Evolutionary conservation across 2,113 vertebrate species (phyloP).

Genomic region (Gobio gobio): DNA sequence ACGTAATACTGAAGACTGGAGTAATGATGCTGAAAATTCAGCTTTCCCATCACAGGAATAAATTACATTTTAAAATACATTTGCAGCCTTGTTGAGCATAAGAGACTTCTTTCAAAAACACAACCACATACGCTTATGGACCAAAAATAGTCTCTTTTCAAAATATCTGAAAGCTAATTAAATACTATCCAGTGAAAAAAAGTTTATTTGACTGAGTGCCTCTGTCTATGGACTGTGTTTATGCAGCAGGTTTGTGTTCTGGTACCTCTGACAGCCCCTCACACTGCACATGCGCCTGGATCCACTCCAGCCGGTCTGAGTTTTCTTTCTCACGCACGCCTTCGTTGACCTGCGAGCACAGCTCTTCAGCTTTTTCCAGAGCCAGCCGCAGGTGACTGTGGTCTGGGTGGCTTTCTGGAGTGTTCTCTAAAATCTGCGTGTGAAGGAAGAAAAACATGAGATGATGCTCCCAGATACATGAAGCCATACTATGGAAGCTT

Average conservation of each 20-base stretch:
- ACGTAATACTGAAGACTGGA: background rate
- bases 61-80: too few species aligned
- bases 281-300: slow-evolving; percentile 96
- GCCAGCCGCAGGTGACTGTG: slow-evolving; percentile 94
- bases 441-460: background rate
- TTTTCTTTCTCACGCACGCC: slow-evolving; percentile 98
- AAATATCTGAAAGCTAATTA: background rate
- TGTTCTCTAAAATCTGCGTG: slow-evolving; percentile 92
- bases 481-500: background rate
- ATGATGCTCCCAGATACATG: background rate
- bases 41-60: too few species aligned
- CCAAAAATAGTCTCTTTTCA: too few species aligned
- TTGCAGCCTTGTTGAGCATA: too few species aligned
- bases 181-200: background rate
- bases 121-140: too few species aligned
- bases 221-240: slow-evolving; percentile 2
- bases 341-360: slow-evolving; percentile 98
- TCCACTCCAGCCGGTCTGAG: slow-evolving; percentile 97
- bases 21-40: too few species aligned
- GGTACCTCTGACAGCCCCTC: slow-evolving; percentile 95
- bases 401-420: slow-evolving; percentile 94
- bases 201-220: background rate
- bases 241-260: background rate
- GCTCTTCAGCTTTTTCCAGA: slow-evolving; percentile 95
- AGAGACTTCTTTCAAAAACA: too few species aligned